Evolutionary conservation across 2,113 vertebrate genomes (phyloP).

Genomic region (Aegithalos caudatus): DNA sequence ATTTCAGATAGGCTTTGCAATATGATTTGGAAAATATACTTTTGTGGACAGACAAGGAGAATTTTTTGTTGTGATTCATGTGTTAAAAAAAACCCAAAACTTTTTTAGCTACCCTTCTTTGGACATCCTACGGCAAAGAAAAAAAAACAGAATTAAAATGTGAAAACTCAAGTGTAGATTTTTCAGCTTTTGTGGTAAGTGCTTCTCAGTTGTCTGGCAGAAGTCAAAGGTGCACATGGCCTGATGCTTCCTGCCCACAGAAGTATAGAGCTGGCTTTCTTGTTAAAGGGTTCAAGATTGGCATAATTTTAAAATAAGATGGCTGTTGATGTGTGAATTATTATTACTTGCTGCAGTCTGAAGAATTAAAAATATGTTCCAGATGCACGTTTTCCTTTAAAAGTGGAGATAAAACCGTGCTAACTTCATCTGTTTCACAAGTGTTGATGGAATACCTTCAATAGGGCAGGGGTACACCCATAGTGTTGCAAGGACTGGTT

Average conservation of each 20-base stretch:
- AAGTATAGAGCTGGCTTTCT: background rate
- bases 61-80: background rate
- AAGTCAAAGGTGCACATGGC: background rate
- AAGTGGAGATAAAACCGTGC: background rate
- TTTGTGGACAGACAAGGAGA: background rate
- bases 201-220: background rate
- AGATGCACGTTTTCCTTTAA: background rate
- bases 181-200: background rate
- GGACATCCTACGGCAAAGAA: accelerated
- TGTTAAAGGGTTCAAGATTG: background rate
- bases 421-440: background rate
- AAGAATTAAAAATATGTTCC: background rate
- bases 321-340: background rate
- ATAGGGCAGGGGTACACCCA: background rate
- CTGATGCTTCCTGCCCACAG: background rate
- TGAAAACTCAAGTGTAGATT: background rate
- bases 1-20: background rate
- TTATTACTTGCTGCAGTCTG: background rate
- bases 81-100: background rate
- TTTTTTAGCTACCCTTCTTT: background rate
- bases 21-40: background rate
- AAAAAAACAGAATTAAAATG: background rate
- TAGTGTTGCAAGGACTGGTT: background rate
- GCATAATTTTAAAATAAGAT: background rate
- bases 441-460: background rate